phyloP scores from a whole-genome alignment of 2,797 vertebrate genomes.

The Pseudochirops corinnae region DNA sequence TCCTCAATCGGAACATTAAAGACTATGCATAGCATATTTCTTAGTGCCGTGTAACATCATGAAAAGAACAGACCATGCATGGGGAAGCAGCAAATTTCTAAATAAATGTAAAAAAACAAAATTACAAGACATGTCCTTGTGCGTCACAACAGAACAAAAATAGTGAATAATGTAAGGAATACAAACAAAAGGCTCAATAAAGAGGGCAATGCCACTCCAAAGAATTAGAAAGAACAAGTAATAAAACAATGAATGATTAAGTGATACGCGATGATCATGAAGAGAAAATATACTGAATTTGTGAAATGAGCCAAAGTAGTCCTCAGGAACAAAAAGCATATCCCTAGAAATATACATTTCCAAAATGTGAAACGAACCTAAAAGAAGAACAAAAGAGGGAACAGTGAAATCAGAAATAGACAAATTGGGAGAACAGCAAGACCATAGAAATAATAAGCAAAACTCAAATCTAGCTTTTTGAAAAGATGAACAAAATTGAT shows the following conservation, averaged over 20 bases:
- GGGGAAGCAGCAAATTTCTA: background rate
- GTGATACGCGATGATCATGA: no score
- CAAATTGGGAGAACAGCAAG: background rate
- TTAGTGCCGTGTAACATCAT: background rate
- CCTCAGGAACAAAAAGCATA: no score
- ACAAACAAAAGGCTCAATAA: background rate
- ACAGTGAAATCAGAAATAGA: background rate
- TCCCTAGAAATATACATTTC: no score
- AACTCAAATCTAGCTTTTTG: background rate
- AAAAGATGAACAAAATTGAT: background rate
- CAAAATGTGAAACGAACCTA: background rate
- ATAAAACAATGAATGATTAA: background rate
- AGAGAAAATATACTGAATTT: background rate
- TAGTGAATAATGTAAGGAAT: background rate
- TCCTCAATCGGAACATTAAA: background rate
- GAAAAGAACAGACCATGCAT: background rate
- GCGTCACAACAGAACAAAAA: no score
- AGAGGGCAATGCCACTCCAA: background rate
- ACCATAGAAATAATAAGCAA: background rate
- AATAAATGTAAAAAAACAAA: background rate
- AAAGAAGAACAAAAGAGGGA: background rate
- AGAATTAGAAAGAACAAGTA: background rate
- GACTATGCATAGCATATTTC: background rate
- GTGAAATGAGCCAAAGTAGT: background rate
- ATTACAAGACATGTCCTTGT: no score